A percentile compares a stretch with the other conserved stretches of the same genome.
phyloP scores from a whole-genome alignment of 2,113 vertebrate genomes.

The Callipepla squamata region DNA sequence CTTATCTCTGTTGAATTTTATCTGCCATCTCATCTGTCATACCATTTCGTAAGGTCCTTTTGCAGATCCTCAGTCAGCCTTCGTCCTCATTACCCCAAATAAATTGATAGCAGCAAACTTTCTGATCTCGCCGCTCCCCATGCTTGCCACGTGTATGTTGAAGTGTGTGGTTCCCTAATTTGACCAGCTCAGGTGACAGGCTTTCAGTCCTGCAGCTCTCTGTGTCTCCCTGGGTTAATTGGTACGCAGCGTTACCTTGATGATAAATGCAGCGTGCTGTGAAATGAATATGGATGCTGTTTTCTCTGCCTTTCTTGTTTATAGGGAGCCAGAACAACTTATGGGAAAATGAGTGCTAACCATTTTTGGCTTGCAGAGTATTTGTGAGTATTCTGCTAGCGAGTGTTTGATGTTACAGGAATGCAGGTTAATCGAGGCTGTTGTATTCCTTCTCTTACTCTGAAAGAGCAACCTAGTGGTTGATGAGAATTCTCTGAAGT shows the following conservation, averaged over 20 bases:
- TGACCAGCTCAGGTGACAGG: background rate
- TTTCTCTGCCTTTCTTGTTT: background rate
- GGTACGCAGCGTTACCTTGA: background rate
- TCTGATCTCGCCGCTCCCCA: background rate
- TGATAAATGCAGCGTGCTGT: background rate
- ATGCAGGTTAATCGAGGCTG: background rate
- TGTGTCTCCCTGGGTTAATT: background rate
- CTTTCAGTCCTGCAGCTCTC: background rate
- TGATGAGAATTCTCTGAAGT: background rate
- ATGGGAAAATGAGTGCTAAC: background rate
- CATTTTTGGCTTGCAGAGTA: background rate
- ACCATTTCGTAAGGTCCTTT: slow-evolving; percentile 39
- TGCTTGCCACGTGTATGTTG: background rate
- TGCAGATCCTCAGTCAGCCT: slow-evolving; percentile 36
- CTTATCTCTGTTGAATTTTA: slow-evolving; percentile 54
- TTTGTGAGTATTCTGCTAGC: background rate
- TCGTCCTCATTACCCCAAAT: slow-evolving; percentile 45
- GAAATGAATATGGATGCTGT: background rate
- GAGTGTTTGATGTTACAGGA: background rate
- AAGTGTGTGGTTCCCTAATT: background rate
- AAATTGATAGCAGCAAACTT: background rate
- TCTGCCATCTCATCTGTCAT: slow-evolving; percentile 33
- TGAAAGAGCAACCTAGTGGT: background rate
- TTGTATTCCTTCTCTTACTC: background rate
- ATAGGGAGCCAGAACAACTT: background rate